Base-by-base conservation (phyloP, 2,113 vertebrate genomes). In the Melanostigma gelatinosum region DNA sequence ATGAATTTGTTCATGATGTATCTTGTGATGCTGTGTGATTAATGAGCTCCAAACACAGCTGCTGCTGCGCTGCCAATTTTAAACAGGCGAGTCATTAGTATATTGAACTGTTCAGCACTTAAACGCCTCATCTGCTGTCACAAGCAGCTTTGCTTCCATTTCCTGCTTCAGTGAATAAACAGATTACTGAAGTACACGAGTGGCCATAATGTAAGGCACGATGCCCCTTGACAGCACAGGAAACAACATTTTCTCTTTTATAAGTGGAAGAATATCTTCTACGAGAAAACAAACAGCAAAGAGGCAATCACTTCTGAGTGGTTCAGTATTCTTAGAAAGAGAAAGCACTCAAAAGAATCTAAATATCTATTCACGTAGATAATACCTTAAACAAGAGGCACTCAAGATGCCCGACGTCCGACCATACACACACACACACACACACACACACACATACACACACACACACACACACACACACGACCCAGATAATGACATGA, bases 121-220 rank as follows among this genome's bases (percentile, higher is more conserved):
- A 68, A 46, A 32, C 44, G 13, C 38, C 8, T 74, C 70, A 50
- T 7, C 36, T 65, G 0, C 62, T 54, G 55, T 63, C 69, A 52
- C 16, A 1, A 29, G 27, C 34, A 73, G 62, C 55, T 55, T 32
- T 29, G 46, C 55, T 36, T 62, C 2, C 55, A 72, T 83, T 78
- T 73, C 44, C 81, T 67, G 62, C 63, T 62, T 36, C 62, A 38
- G 61, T 62, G 62, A 73, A 24, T 61, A 18, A 72, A 67, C n/a
- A 29, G 38, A 71, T 50, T 29, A 50, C 29, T 64, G 22, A 40
- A 65, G 58, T 18, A 38, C 50, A 63, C 20, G n/a, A 29, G 16
- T 29, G 42, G 9, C 54, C 27, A 0, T 11, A n/a, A 40, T 70
- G 34, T 70, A 62, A 27, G 12, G 57, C 42, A 13, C 40, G 3